phyloP scores from a whole-genome alignment of 2,113 vertebrate genomes.

The Syrmaticus mikado region DNA sequence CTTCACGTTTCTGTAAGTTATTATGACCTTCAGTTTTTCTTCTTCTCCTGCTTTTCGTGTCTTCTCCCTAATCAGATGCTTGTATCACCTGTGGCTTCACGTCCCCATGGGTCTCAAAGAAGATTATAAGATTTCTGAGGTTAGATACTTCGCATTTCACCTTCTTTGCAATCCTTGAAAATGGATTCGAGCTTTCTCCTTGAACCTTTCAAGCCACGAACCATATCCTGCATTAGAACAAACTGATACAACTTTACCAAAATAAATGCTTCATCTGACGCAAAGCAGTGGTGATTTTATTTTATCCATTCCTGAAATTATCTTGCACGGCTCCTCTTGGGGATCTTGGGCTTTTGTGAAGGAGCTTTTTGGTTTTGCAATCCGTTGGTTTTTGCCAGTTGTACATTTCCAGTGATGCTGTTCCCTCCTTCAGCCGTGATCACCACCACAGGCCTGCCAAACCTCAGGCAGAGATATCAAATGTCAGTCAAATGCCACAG shows the following conservation, averaged over 20 bases:
- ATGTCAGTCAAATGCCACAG: not conserved
- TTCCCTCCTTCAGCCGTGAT: rapidly evolving
- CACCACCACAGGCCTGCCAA: not conserved
- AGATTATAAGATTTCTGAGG: not conserved
- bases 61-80: not conserved
- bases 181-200: not conserved
- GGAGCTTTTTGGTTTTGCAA: not conserved
- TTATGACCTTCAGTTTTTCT: not conserved
- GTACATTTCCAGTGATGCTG: not conserved
- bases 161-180: not conserved
- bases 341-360: not conserved
- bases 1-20: not conserved
- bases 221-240: rapidly evolving
- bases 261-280: not conserved
- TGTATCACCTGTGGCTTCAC: not conserved
- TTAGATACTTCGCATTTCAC: not conserved
- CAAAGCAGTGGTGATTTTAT: not conserved
- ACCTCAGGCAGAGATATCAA: not conserved
- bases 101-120: not conserved
- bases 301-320: not conserved
- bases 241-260: not conserved
- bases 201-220: not conserved
- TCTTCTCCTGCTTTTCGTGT: not conserved
- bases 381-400: not conserved
- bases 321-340: not conserved